phyloP scores from a whole-genome alignment of 2,113 vertebrate genomes.

The Irena cyanogastra region DNA sequence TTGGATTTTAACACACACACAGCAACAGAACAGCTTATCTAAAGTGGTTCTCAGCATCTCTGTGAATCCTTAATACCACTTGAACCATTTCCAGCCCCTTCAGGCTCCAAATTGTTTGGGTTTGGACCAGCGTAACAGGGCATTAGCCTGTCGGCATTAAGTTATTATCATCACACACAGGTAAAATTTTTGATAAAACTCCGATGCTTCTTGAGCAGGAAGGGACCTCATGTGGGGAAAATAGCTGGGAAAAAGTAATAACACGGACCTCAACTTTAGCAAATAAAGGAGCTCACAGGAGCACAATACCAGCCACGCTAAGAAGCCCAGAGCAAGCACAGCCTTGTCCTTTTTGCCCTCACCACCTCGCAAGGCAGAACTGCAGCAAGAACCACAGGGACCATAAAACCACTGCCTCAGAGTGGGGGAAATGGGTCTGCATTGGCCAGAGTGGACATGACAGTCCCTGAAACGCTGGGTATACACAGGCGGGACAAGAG shows the following conservation, averaged over 20 bases:
- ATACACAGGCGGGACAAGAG: neutral
- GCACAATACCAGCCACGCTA: fast-evolving
- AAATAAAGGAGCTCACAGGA: neutral
- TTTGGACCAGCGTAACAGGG: fast-evolving
- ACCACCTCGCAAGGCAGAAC: neutral
- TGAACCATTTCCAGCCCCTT: neutral
- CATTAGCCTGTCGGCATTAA: neutral
- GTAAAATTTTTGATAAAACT: neutral
- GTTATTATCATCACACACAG: fast-evolving
- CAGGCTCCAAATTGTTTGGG: neutral
- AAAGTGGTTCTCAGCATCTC: neutral
- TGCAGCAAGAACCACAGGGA: neutral
- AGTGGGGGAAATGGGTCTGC: fast-evolving
- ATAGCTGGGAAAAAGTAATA: neutral
- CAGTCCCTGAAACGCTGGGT: fast-evolving
- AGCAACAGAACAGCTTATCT: neutral
- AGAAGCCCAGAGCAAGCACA: neutral
- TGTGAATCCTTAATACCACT: neutral
- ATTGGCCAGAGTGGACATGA: fast-evolving
- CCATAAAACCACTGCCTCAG: neutral
- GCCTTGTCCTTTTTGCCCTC: neutral
- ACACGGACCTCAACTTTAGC: neutral
- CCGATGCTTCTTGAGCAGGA: neutral
- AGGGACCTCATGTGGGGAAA: neutral
- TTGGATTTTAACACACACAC: neutral